phyloP scores from a whole-genome alignment of 2,888 invertebrate genomes.

The Leptopilina myrica region DNA sequence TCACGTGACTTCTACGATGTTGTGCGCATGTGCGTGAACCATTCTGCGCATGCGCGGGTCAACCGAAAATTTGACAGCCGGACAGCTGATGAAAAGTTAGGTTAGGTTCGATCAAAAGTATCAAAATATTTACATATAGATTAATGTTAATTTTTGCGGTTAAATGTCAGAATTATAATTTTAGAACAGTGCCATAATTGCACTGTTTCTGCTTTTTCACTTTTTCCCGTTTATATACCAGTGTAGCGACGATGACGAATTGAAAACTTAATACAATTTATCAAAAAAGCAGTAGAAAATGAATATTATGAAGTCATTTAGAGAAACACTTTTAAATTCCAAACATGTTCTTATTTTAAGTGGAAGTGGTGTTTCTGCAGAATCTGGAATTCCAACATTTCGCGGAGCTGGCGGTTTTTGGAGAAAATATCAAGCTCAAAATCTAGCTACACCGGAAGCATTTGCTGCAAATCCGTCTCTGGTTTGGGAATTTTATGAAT shows the following conservation, averaged over 20 bases:
- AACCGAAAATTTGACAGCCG: neutral
- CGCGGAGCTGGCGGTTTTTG: constrained; percentile 89
- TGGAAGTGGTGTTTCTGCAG: constrained; percentile 89
- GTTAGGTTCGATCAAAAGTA: neutral
- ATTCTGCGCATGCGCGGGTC: neutral
- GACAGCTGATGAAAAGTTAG: neutral
- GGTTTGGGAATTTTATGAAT: constrained; percentile 95
- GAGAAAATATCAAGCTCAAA: constrained; percentile 85
- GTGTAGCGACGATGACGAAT: neutral
- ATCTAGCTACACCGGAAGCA: constrained; percentile 84
- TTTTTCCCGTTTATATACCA: neutral
- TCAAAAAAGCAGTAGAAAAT: constrained; percentile 34
- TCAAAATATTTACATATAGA: neutral
- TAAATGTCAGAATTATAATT: constrained; percentile 1
- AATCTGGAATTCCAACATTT: constrained; percentile 93
- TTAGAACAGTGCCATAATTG: neutral
- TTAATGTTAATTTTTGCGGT: neutral
- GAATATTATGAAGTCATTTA: constrained; percentile 77
- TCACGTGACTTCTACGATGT: too few relatives aligned
- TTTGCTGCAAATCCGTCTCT: constrained; percentile 85
- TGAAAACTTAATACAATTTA: neutral
- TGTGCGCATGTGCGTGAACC: too few relatives aligned
- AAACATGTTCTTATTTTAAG: constrained; percentile 84
- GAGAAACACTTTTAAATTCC: constrained; percentile 79
- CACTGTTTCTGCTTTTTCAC: neutral